Evolutionary conservation across 2,113 vertebrate genomes (phyloP).

Genomic region (Hypocryptadius cinnamomeus): DNA sequence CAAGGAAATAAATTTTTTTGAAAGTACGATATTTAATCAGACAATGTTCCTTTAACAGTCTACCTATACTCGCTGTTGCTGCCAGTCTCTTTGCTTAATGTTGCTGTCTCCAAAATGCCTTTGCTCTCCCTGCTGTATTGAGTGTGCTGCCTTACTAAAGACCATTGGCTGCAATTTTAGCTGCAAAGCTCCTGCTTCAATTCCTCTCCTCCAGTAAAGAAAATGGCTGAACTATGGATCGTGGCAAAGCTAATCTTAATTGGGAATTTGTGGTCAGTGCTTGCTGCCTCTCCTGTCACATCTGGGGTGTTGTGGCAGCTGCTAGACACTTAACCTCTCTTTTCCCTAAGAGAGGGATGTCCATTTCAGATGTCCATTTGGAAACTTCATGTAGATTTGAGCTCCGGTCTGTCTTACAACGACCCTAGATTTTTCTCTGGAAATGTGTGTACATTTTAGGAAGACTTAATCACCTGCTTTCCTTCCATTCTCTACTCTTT

Average conservation of each 20-base stretch:
- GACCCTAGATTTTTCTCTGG: not conserved
- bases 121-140: not conserved
- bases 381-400: not conserved
- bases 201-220: not conserved
- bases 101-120: not conserved
- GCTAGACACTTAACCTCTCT: not conserved
- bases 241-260: not conserved
- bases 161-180: not conserved
- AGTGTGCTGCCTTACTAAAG: not conserved
- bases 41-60: not conserved
- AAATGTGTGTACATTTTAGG: not conserved
- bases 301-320: not conserved
- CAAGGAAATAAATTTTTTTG: not conserved
- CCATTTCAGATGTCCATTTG: not conserved
- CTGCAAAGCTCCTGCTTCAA: not conserved
- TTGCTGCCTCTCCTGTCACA: not conserved
- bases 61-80: not conserved
- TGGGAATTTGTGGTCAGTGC: not conserved
- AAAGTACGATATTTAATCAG: not conserved
- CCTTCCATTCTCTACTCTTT: not conserved
- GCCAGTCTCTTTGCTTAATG: not conserved
- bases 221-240: not conserved
- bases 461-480: not conserved
- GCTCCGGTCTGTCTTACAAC: not conserved
- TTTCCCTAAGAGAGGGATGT: not conserved